Evolutionary conservation across 23 tunicate genomes (phyloP).

Genomic region (Styela clava): DNA sequence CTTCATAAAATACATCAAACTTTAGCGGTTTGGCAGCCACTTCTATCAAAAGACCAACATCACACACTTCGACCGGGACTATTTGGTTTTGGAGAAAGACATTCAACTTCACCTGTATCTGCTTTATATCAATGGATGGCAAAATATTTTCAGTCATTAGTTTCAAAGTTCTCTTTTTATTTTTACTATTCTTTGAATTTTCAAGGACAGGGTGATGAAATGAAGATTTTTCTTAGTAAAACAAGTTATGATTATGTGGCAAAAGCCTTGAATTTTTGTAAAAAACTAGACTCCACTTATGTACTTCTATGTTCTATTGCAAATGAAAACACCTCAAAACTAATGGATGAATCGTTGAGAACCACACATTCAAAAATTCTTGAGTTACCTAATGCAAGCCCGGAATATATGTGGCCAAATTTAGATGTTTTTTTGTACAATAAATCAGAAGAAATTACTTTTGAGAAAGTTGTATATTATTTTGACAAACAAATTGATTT

Average conservation of each 20-base stretch:
- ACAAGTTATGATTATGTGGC: slow-evolving; percentile 52
- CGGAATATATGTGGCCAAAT: slow-evolving; percentile 5
- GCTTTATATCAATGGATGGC: slow-evolving; percentile 71
- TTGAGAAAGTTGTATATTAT: slow-evolving; percentile 12
- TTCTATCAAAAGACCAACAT: slow-evolving; percentile 55
- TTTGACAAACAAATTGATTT: slow-evolving; percentile 9
- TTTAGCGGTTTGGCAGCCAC: slow-evolving; percentile 59
- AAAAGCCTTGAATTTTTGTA: slow-evolving; percentile 33
- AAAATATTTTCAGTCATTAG: slow-evolving; percentile 48
- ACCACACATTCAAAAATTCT: neutral
- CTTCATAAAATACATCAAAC: slow-evolving; percentile 56
- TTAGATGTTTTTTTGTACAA: slow-evolving; percentile 12
- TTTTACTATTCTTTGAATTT: slow-evolving; percentile 44
- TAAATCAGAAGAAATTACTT: slow-evolving; percentile 12
- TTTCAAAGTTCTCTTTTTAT: slow-evolving; percentile 71
- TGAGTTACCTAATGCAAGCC: neutral
- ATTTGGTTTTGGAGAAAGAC: slow-evolving; percentile 72
- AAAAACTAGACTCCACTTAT: slow-evolving; percentile 34
- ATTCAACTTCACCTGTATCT: slow-evolving; percentile 31
- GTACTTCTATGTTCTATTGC: slow-evolving; percentile 30
- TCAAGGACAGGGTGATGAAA: slow-evolving; percentile 30
- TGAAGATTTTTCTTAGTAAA: slow-evolving; percentile 48
- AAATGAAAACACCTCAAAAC: slow-evolving; percentile 13
- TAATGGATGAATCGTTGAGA: neutral
- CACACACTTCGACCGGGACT: slow-evolving; percentile 59